Evolutionary conservation across 2,113 vertebrate genomes (phyloP).

Genomic region (Ibidorhyncha struthersii): DNA sequence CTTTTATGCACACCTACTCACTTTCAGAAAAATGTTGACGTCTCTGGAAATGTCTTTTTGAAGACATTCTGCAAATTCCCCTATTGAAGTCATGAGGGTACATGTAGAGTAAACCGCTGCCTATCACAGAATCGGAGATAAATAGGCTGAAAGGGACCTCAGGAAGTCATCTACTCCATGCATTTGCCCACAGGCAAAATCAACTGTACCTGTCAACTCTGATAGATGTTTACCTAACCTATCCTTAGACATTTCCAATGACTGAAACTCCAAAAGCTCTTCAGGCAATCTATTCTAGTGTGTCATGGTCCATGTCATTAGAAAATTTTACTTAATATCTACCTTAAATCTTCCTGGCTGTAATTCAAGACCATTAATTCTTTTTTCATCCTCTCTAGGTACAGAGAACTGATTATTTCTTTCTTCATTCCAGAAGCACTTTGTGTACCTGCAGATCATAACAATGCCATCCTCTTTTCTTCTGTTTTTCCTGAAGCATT

Average conservation of each 20-base stretch:
- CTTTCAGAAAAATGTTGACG: background rate
- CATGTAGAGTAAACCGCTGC: background rate
- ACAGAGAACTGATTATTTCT: background rate
- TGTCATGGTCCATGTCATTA: background rate
- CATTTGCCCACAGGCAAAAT: background rate
- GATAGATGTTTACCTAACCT: conserved; percentile 1
- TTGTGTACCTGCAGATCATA: background rate
- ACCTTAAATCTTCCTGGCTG: background rate
- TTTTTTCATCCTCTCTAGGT: background rate
- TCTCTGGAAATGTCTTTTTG: background rate
- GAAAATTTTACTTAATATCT: conserved; percentile 21
- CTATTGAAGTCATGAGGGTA: background rate
- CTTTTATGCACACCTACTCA: background rate
- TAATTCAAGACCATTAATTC: background rate
- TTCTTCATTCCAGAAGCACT: background rate
- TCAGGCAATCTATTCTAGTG: background rate
- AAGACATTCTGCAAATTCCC: background rate
- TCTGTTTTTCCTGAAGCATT: background rate
- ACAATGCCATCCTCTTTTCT: background rate
- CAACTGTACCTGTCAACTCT: background rate
- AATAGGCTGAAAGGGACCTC: background rate
- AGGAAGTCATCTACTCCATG: background rate
- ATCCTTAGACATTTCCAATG: conserved; percentile 1
- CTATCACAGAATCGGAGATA: background rate
- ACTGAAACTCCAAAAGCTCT: conserved; percentile 1